phyloP scores from a whole-genome alignment of 1,140 invertebrate genomes.

The Arctopsyche grandis region DNA sequence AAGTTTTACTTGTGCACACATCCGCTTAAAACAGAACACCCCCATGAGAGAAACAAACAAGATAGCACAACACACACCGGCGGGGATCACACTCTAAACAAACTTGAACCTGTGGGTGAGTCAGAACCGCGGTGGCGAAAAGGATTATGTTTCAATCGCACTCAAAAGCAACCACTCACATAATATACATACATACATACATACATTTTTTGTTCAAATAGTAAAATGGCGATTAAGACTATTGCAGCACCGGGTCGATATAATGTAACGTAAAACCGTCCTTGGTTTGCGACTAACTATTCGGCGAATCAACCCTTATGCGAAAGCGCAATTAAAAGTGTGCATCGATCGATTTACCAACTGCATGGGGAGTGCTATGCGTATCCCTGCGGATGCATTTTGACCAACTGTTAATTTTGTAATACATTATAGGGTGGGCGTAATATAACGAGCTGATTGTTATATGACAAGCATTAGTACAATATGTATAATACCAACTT shows the following conservation, averaged over 20 bases:
- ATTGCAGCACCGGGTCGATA: too few species aligned
- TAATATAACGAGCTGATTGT: too few species aligned
- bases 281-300: too few species aligned
- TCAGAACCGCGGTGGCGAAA: not conserved
- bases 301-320: too few species aligned
- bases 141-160: slow-evolving; percentile 18
- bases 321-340: not conserved
- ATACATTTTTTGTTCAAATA: too few species aligned
- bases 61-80: not conserved
- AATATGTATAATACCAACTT: too few species aligned
- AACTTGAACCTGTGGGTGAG: slow-evolving; percentile 32
- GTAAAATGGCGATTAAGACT: too few species aligned
- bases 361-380: not conserved
- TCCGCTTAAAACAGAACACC: slow-evolving; percentile 53
- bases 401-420: slow-evolving; percentile 4
- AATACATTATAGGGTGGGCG: not conserved
- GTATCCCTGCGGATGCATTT: slow-evolving; percentile 2
- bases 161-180: too few species aligned
- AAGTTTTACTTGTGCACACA: slow-evolving; percentile 44
- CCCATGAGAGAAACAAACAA: slow-evolving; percentile 51
- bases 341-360: not conserved
- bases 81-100: slow-evolving; percentile 40
- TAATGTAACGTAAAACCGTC: too few species aligned
- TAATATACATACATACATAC: too few species aligned
- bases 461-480: too few species aligned